A percentile compares a stretch with the other conserved stretches of the same genome.
These are phyloP conservation scores for Zootoca vivipara DNA, from an alignment of 2,113 vertebrate genomes.

Conservation along the genomic window DNA sequence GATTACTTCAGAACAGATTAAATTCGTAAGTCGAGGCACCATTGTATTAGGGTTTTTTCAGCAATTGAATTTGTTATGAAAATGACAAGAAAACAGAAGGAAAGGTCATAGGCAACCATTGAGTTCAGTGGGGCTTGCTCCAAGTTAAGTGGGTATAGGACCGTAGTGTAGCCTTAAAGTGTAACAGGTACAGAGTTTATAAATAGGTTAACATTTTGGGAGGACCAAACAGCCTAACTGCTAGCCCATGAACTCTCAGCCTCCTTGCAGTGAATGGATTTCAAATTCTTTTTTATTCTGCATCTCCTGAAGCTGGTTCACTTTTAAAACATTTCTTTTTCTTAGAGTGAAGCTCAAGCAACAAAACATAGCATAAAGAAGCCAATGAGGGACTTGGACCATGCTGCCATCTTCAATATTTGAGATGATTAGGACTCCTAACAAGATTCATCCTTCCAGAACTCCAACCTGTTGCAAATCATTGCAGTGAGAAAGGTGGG, in stretches of 20 bases:
- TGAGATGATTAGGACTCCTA: neutral
- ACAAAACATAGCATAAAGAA: neutral
- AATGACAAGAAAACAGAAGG: too few relatives aligned
- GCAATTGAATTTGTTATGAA: too few relatives aligned
- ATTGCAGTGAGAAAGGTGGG: neutral
- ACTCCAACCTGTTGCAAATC: neutral
- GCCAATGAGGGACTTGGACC: neutral
- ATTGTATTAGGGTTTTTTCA: too few relatives aligned
- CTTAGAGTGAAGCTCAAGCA: neutral
- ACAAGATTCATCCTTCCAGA: neutral
- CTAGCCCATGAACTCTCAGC: neutral
- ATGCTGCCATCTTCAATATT: neutral
- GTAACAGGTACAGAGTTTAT: neutral
- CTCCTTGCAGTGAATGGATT: neutral
- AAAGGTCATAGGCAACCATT: too few relatives aligned
- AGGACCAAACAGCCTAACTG: neutral
- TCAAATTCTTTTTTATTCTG: fast-evolving
- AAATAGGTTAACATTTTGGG: neutral
- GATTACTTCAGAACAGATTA: too few relatives aligned
- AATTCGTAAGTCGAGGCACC: too few relatives aligned
- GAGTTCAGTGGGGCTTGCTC: too few relatives aligned
- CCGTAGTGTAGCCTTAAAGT: neutral
- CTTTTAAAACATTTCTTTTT: neutral
- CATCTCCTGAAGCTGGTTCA: fast-evolving
- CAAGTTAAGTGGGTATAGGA: neutral